Conservation (phyloP, 2,113 vertebrate species). For the Oncorhynchus mykiss region DNA sequence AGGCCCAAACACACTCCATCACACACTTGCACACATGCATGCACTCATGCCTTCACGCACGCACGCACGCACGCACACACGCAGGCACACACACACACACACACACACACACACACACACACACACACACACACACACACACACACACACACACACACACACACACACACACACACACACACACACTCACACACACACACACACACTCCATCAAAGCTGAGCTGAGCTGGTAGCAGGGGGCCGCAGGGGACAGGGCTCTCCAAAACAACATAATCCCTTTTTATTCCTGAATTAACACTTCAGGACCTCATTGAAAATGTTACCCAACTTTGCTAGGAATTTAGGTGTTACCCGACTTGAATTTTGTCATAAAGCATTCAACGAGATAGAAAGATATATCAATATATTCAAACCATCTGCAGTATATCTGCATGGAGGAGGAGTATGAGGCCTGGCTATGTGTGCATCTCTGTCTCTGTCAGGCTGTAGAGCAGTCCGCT, state of each 20-base stretch:
- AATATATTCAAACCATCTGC: background rate
- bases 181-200: too few relatives aligned
- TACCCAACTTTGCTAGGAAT: background rate
- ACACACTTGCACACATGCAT: background rate
- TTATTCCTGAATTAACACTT: background rate
- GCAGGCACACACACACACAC: too few relatives aligned
- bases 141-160: too few relatives aligned
- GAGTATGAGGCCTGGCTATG: slow-evolving; percentile 20
- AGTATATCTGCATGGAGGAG: background rate
- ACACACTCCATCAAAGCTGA: background rate
- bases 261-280: background rate
- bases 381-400: background rate
- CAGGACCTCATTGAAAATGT: background rate
- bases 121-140: too few relatives aligned
- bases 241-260: background rate
- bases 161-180: background rate
- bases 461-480: slow-evolving; percentile 46
- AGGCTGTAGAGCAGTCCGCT: slow-evolving; percentile 29
- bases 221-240: too few relatives aligned
- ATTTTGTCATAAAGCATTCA: background rate
- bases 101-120: too few relatives aligned
- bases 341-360: too few relatives aligned
- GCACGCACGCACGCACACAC: too few relatives aligned
- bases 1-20: background rate
- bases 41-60: too few relatives aligned